These are phyloP conservation scores for Carapus acus DNA, from an alignment of 2,797 vertebrate species.

Conservation along the genomic window DNA sequence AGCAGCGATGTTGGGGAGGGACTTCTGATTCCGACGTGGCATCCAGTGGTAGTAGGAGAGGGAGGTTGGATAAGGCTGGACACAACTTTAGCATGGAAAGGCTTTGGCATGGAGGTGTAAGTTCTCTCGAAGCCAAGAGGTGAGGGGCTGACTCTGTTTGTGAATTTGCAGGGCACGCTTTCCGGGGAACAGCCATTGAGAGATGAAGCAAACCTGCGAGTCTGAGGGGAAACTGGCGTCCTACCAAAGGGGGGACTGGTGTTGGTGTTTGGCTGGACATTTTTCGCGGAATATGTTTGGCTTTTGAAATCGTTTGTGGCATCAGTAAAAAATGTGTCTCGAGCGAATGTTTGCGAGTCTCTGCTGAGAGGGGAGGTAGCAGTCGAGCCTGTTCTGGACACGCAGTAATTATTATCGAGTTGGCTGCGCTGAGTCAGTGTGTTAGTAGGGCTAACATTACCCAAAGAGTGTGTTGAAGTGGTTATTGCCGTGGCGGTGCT, in stretches of 20 bases:
- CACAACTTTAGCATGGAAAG: conserved; percentile 30
- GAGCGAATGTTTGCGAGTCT: conserved; percentile 31
- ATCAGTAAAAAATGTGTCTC: conserved; percentile 17
- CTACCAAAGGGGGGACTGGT: conserved; percentile 13
- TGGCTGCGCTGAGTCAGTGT: background rate
- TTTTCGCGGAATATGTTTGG: conserved; percentile 20
- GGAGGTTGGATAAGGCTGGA: conserved; percentile 13
- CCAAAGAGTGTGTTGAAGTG: conserved; percentile 30
- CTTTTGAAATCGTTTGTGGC: conserved; percentile 16
- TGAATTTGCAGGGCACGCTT: conserved; percentile 21
- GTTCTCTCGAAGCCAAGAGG: conserved; percentile 57
- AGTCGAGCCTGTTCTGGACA: conserved; percentile 22
- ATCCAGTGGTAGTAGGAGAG: conserved; percentile 8
- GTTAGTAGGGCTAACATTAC: conserved; percentile 29
- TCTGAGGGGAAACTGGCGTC: conserved; percentile 19
- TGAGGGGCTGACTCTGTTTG: conserved; percentile 9
- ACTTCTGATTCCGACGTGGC: conserved; percentile 1
- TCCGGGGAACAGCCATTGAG: background rate
- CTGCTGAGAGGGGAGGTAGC: conserved; percentile 20
- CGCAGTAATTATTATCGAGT: conserved; percentile 14
- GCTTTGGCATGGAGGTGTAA: conserved; percentile 37
- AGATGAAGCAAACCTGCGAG: conserved; percentile 2
- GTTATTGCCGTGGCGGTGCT: conserved; percentile 28
- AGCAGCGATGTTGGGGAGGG: conserved; percentile 7
- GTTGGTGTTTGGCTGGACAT: conserved; percentile 20